Percentiles rank a stretch among this genome's conserved stretches.
Evolutionary conservation across 1,140 invertebrate species (phyloP).

Genomic region (Zaprionus kolodkinae): DNA sequence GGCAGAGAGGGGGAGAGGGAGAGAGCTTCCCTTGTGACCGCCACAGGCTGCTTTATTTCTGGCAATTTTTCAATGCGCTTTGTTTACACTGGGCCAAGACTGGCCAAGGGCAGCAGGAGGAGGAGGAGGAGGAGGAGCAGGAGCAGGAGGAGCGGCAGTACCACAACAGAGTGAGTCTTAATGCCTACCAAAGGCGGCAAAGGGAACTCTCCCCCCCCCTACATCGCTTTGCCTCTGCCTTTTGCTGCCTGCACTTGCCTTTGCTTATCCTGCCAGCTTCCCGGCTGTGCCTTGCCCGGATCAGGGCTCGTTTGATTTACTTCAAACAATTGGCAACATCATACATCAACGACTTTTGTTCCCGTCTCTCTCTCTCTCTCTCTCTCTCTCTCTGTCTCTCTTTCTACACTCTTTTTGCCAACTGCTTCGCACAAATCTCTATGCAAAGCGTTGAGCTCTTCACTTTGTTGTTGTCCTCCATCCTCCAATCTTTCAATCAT

Average conservation of each 20-base stretch:
- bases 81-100: slow-evolving; percentile 57
- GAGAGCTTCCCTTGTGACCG: slow-evolving; percentile 35
- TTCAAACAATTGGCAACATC: slow-evolving; percentile 83
- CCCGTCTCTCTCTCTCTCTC: slow-evolving; percentile 16
- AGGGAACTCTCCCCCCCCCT: slow-evolving; percentile 20
- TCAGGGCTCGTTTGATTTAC: slow-evolving; percentile 75
- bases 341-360: slow-evolving; percentile 76
- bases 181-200: slow-evolving; percentile 38
- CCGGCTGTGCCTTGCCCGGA: slow-evolving; percentile 11
- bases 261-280: slow-evolving; percentile 52
- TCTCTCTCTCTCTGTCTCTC: slow-evolving; percentile 13
- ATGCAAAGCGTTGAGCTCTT: slow-evolving; percentile 50
- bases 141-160: slow-evolving; percentile 2
- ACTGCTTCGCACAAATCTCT: slow-evolving; percentile 59
- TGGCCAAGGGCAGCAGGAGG: slow-evolving; percentile 1
- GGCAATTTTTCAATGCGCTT: slow-evolving; percentile 77
- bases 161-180: slow-evolving; percentile 32
- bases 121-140: too few species aligned
- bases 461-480: slow-evolving; percentile 21
- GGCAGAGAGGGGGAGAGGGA: slow-evolving; percentile 15
- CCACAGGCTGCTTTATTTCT: slow-evolving; percentile 62
- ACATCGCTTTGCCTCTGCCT: slow-evolving; percentile 68
- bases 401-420: slow-evolving; percentile 33
- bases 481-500: slow-evolving; percentile 31
- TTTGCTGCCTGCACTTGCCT: slow-evolving; percentile 58